Conservation (phyloP, 2,888 invertebrate genomes). For the Resseliella maxima region DNA sequence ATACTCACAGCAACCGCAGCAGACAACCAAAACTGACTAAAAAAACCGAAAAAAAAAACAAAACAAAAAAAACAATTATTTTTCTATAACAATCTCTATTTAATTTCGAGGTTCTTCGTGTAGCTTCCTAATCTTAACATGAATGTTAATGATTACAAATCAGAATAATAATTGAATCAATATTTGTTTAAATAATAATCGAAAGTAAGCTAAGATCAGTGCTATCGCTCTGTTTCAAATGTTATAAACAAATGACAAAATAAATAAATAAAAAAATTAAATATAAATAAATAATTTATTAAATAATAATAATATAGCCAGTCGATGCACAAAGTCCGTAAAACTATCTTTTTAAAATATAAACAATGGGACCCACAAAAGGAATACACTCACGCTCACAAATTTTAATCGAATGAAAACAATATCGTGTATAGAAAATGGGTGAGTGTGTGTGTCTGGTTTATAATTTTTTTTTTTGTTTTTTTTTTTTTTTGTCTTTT, state of each 20-base stretch:
- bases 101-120: conserved; percentile 1
- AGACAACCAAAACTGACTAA: neutral
- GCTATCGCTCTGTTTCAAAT: neutral
- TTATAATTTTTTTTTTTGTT: no score
- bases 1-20: neutral
- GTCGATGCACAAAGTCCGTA: conserved; percentile 48
- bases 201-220: neutral
- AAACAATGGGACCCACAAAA: conserved; percentile 26
- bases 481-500: no score
- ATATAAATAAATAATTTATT: neutral
- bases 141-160: neutral
- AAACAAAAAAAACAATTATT: conserved; percentile 28
- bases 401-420: neutral
- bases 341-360: neutral
- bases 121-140: conserved; percentile 20
- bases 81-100: neutral
- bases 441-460: neutral
- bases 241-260: no score
- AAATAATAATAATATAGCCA: neutral
- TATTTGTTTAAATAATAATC: neutral
- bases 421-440: neutral
- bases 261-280: neutral
- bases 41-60: neutral
- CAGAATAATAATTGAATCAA: neutral
- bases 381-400: neutral